Evolutionary conservation across 2,113 vertebrate species (phyloP).

Genomic region (Monopterus albus): DNA sequence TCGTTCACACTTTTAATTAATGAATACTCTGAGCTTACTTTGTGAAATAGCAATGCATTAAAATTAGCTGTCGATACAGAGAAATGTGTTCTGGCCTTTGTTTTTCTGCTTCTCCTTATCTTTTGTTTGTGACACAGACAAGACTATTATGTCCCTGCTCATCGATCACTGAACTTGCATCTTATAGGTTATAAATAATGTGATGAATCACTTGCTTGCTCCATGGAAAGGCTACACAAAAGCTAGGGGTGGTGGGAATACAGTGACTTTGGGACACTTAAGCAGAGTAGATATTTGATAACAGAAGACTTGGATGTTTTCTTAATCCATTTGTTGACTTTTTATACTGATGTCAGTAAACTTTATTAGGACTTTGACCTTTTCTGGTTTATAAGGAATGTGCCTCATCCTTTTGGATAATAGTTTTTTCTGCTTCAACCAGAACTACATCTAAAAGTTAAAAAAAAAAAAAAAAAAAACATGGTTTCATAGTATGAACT

Average conservation of each 20-base stretch:
- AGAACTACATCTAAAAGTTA: neutral
- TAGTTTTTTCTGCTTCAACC: neutral
- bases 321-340: neutral
- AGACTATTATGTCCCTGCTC: constrained; percentile 21
- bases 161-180: constrained; percentile 14
- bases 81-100: neutral
- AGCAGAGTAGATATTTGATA: constrained; percentile 11
- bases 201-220: constrained; percentile 31
- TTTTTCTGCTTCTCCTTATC: neutral
- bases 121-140: constrained; percentile 19
- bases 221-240: neutral
- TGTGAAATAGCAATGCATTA: neutral
- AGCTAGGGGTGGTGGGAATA: constrained; percentile 16
- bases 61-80: neutral
- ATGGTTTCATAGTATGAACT: no score
- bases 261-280: neutral
- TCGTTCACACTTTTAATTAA: no score
- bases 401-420: neutral
- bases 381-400: constrained; percentile 1
- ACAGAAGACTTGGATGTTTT: constrained; percentile 18
- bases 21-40: no score
- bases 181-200: constrained; percentile 56
- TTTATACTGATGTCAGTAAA: constrained; percentile 1
- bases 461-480: no score
- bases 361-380: neutral